phyloP scores from a whole-genome alignment of 2,113 vertebrate species.

The Suricata suricatta region DNA sequence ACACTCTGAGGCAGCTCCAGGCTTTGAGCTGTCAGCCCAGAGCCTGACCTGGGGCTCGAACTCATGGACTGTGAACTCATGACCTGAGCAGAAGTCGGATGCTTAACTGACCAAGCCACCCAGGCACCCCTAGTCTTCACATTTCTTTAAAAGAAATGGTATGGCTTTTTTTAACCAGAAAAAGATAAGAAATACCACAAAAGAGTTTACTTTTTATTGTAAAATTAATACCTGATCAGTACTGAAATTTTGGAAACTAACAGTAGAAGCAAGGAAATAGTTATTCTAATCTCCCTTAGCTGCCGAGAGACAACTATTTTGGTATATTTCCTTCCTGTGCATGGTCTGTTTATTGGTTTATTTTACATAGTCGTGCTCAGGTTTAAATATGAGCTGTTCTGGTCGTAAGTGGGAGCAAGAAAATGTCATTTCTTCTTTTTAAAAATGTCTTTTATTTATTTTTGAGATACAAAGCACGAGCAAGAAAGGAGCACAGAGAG shows the following conservation, averaged over 20 bases:
- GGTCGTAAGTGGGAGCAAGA: neutral
- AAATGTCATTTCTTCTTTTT: neutral
- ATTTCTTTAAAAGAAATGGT: neutral
- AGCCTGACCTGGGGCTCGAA: too few relatives aligned
- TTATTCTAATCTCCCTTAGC: too few relatives aligned
- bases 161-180: neutral
- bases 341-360: neutral
- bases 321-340: neutral
- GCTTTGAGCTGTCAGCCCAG: too few relatives aligned
- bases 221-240: neutral
- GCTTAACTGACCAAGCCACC: too few relatives aligned
- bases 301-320: neutral
- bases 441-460: too few relatives aligned
- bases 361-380: neutral
- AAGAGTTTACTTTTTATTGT: neutral
- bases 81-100: too few relatives aligned
- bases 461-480: too few relatives aligned
- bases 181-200: neutral
- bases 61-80: rapidly evolving
- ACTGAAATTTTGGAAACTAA: neutral
- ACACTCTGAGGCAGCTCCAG: too few relatives aligned
- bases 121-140: neutral
- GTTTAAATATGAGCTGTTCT: neutral
- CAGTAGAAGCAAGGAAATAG: neutral
- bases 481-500: too few relatives aligned